phyloP scores from a whole-genome alignment of 2,113 vertebrate genomes.

The Columba janthina region DNA sequence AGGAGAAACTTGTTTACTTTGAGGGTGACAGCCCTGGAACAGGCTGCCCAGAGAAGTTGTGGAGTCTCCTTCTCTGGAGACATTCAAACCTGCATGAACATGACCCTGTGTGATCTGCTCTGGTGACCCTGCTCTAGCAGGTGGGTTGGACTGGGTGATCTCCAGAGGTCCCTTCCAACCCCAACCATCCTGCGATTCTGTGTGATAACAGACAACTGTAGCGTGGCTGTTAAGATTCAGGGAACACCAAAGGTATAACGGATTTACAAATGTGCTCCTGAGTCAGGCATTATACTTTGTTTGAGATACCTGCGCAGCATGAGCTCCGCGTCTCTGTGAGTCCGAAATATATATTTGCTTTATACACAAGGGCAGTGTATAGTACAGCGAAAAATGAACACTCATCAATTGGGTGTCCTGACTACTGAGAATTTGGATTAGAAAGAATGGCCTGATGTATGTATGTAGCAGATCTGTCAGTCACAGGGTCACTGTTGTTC shows the following conservation, averaged over 20 bases:
- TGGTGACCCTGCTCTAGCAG: too few relatives aligned
- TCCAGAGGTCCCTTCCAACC: too few relatives aligned
- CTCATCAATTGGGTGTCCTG: fast-evolving
- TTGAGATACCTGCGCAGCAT: neutral
- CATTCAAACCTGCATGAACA: too few relatives aligned
- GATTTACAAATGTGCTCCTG: fast-evolving
- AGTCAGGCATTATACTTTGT: fast-evolving
- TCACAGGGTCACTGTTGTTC: fast-evolving
- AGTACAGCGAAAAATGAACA: fast-evolving
- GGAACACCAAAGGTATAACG: fast-evolving
- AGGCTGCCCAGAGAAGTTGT: too few relatives aligned
- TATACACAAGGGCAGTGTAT: fast-evolving
- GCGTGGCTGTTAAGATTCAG: too few relatives aligned
- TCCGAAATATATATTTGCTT: fast-evolving
- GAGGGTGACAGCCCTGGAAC: too few relatives aligned
- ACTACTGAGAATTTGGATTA: fast-evolving
- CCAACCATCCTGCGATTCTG: too few relatives aligned
- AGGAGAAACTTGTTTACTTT: too few relatives aligned
- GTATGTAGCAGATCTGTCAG: fast-evolving
- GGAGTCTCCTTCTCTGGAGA: too few relatives aligned
- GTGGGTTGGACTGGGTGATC: too few relatives aligned
- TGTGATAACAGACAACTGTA: fast-evolving
- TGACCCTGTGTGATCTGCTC: too few relatives aligned
- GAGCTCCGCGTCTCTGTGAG: fast-evolving
- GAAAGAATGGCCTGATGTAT: fast-evolving